Conservation (phyloP, 2,113 vertebrate species). For the Toxotes jaculatrix region DNA sequence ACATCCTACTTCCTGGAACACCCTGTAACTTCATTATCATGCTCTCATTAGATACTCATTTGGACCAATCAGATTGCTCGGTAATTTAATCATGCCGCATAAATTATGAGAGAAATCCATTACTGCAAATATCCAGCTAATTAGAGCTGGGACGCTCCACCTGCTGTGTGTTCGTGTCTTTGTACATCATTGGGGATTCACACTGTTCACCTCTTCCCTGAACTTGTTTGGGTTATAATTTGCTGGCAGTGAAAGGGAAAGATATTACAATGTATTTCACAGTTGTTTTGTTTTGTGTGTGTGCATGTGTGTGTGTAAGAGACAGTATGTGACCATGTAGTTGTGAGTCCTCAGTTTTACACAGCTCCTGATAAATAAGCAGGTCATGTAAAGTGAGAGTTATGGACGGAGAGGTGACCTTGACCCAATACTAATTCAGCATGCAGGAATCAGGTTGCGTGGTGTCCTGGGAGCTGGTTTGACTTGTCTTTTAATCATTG, state of each 20-base stretch:
- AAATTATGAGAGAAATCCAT: slow-evolving; percentile 72
- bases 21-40: slow-evolving; percentile 73
- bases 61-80: slow-evolving; percentile 71
- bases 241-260: neutral
- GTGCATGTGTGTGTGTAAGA: neutral
- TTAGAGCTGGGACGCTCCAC: slow-evolving; percentile 46
- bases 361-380: neutral
- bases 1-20: slow-evolving; percentile 78
- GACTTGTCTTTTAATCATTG: slow-evolving; percentile 9
- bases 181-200: neutral
- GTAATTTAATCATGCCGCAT: slow-evolving; percentile 75
- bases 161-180: slow-evolving; percentile 31
- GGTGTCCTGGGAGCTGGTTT: slow-evolving; percentile 4
- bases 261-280: neutral
- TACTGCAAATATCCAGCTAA: slow-evolving; percentile 55
- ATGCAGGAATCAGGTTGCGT: neutral
- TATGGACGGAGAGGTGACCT: neutral
- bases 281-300: no score
- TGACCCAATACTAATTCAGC: neutral
- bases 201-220: neutral
- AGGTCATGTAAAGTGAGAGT: slow-evolving; percentile 5
- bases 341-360: neutral
- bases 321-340: neutral
- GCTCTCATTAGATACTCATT: slow-evolving; percentile 77
- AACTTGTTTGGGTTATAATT: neutral